phyloP scores from a whole-genome alignment of 2,888 invertebrate genomes.

The Carabus problematicus region DNA sequence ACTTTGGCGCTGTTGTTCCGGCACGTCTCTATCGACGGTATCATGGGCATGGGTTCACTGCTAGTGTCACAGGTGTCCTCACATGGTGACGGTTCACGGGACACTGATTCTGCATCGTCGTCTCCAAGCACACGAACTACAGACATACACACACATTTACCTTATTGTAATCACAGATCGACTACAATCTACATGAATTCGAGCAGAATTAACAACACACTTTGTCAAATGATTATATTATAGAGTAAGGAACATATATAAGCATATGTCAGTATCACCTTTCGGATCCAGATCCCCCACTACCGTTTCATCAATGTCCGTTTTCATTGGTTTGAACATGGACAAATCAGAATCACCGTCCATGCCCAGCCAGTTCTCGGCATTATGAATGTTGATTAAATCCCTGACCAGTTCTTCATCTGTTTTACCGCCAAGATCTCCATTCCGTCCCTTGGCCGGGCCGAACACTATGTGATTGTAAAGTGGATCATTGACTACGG shows the following conservation, averaged over 20 bases:
- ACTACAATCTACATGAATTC: not conserved
- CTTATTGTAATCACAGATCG: conserved; percentile 38
- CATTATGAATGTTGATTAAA: conserved; percentile 90
- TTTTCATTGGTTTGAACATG: conserved; percentile 77
- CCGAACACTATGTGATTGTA: conserved; percentile 98
- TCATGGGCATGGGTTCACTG: conserved; percentile 49
- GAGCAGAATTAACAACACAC: not conserved
- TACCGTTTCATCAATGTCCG: conserved; percentile 67
- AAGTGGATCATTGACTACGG: conserved; percentile 95
- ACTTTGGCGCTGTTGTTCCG: conserved; percentile 60
- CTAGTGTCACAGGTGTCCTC: conserved; percentile 57
- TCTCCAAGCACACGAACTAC: conserved; percentile 62
- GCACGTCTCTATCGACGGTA: conserved; percentile 59
- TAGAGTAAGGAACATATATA: not conserved
- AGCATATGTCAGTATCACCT: conserved; percentile 49
- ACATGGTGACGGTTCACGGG: conserved; percentile 76
- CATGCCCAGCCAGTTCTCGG: conserved; percentile 92
- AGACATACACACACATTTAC: conserved; percentile 42
- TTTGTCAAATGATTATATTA: not conserved
- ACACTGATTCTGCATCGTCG: conserved; percentile 70
- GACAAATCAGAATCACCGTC: conserved; percentile 86
- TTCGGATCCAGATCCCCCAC: conserved; percentile 56
- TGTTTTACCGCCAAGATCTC: conserved; percentile 85
- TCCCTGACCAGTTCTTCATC: conserved; percentile 89
- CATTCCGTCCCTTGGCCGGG: conserved; percentile 87